These are phyloP conservation scores for Tachyglossus aculeatus DNA, from an alignment of 2,797 vertebrate species.

Conservation along the genomic window DNA sequence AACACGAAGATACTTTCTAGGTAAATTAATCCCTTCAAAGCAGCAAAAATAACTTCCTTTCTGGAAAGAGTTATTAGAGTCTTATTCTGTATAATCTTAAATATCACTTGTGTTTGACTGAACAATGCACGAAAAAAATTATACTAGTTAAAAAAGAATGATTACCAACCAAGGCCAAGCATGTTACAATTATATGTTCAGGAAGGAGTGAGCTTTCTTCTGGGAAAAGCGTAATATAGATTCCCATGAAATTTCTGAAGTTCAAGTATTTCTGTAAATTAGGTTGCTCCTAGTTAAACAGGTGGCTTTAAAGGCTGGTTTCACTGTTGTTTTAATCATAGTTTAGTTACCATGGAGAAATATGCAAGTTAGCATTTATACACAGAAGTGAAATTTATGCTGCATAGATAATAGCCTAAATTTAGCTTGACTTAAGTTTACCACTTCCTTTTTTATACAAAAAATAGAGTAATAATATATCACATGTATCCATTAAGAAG, in stretches of 20 bases:
- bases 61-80: constrained; percentile 77
- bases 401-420: constrained; percentile 87
- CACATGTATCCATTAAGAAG: constrained; percentile 71
- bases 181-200: constrained; percentile 69
- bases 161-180: constrained; percentile 67
- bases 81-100: constrained; percentile 79
- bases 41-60: constrained; percentile 78
- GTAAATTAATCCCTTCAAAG: constrained; percentile 80
- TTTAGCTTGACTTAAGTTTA: constrained; percentile 84
- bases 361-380: constrained; percentile 86
- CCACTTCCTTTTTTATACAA: constrained; percentile 78
- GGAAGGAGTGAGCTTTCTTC: constrained; percentile 73
- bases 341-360: constrained; percentile 88
- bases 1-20: constrained; percentile 77
- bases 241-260: constrained; percentile 77
- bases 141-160: constrained; percentile 64
- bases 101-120: constrained; percentile 75
- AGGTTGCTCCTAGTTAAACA: constrained; percentile 84
- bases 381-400: constrained; percentile 87
- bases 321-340: constrained; percentile 86
- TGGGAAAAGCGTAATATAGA: constrained; percentile 70
- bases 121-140: constrained; percentile 77
- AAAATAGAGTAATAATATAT: constrained; percentile 68
- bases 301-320: constrained; percentile 83
- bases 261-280: constrained; percentile 80